Evolutionary conservation across 1,140 invertebrate species (phyloP).

Genomic region (Akabosia matsudoensis): DNA sequence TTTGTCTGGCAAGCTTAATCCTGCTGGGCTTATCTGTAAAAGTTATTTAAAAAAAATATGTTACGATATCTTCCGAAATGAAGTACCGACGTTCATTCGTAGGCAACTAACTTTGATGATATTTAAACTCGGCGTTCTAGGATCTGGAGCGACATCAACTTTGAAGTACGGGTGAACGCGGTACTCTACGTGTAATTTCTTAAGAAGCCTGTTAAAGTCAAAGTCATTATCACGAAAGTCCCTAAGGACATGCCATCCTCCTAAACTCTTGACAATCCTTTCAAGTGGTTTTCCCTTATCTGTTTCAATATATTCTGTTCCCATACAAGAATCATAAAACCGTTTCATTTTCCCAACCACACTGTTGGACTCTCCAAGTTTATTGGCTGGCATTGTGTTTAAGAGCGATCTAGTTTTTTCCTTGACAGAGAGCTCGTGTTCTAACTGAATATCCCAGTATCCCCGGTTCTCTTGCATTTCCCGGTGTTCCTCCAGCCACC

Average conservation of each 20-base stretch:
- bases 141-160: constrained; percentile 56
- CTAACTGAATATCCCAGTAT: constrained; percentile 49
- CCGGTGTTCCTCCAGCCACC: constrained; percentile 54
- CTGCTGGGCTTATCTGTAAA: constrained; percentile 53
- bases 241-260: constrained; percentile 56
- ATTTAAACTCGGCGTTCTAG: constrained; percentile 50
- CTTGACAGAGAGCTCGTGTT: constrained; percentile 47
- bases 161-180: constrained; percentile 56
- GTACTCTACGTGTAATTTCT: constrained; percentile 53
- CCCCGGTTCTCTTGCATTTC: constrained; percentile 48
- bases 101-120: constrained; percentile 54
- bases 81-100: no score
- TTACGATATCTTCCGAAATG: not conserved
- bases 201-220: constrained; percentile 52
- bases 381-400: constrained; percentile 49
- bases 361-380: constrained; percentile 46
- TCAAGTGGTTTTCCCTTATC: constrained; percentile 51
- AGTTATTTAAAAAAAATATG: not conserved
- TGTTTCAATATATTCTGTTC: constrained; percentile 51
- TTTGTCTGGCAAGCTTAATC: constrained; percentile 57
- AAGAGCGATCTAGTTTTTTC: constrained; percentile 48
- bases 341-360: constrained; percentile 53
- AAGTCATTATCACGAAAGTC: constrained; percentile 53
- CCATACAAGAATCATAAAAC: constrained; percentile 54
- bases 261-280: constrained; percentile 52